These are phyloP conservation scores for Lasiurus borealis DNA, from an alignment of 2,113 vertebrate genomes.

Conservation along the genomic window DNA sequence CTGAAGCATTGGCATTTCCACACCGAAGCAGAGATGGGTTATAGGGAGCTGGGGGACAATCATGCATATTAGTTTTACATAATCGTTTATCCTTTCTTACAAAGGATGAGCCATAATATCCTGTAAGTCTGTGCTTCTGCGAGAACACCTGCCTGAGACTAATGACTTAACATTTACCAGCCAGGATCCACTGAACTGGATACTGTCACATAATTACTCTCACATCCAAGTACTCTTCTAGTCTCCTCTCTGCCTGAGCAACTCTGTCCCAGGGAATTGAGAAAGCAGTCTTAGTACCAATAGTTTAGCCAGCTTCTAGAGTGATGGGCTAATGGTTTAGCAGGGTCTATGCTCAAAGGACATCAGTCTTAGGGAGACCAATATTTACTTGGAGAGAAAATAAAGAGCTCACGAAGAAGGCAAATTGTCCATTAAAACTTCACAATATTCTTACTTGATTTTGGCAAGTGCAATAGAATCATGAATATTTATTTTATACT, in stretches of 20 bases:
- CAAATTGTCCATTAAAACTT: neutral
- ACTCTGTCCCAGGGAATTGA: neutral
- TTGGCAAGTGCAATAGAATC: neutral
- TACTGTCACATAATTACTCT: neutral
- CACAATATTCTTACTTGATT: neutral
- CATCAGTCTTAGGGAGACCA: neutral
- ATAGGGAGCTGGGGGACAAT: conserved; percentile 33
- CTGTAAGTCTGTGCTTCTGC: neutral
- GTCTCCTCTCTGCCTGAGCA: neutral
- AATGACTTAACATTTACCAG: neutral
- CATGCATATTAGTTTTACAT: conserved; percentile 60
- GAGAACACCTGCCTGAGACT: neutral
- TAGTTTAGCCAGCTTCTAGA: neutral
- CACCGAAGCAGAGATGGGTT: neutral
- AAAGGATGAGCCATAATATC: neutral
- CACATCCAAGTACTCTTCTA: neutral
- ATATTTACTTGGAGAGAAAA: neutral
- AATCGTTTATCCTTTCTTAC: conserved; percentile 49
- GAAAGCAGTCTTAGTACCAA: neutral
- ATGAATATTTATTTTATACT: neutral
- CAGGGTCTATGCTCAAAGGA: neutral
- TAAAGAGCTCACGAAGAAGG: neutral
- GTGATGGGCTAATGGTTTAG: neutral
- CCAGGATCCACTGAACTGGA: neutral
- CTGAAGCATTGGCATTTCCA: conserved; percentile 57